Evolutionary conservation across 2,888 invertebrate species (phyloP).

Genomic region (Drosophila yooni): DNA sequence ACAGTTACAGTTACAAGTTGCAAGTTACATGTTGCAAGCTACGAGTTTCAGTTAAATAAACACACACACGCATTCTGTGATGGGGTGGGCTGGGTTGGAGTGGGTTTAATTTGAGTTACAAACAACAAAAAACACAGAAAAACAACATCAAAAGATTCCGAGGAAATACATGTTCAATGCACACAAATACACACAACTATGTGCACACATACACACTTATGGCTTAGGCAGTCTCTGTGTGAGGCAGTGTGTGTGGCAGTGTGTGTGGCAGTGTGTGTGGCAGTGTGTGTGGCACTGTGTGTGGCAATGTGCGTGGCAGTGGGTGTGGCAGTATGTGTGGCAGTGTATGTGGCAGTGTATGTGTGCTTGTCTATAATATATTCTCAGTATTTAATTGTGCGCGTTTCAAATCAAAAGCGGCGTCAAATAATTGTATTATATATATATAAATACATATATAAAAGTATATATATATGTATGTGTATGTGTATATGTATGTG

Average conservation of each 20-base stretch:
- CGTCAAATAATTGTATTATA: neutral
- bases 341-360: conserved; percentile 2
- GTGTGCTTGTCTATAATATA: neutral
- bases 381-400: neutral
- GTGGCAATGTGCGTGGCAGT: conserved; percentile 2
- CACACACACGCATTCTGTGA: conserved; percentile 21
- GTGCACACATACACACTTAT: conserved; percentile 5
- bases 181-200: conserved; percentile 8
- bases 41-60: conserved; percentile 22
- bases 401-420: neutral
- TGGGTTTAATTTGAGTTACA: conserved; percentile 15
- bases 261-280: conserved; percentile 10
- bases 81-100: neutral
- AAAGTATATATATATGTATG: neutral
- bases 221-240: neutral
- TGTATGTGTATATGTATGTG: too few species aligned
- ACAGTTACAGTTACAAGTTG: conserved; percentile 30
- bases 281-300: conserved; percentile 8
- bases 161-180: conserved; percentile 27
- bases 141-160: conserved; percentile 38
- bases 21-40: conserved; percentile 20
- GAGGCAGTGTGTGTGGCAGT: conserved; percentile 3
- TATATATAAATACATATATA: neutral
- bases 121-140: conserved; percentile 38
- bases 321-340: conserved; percentile 4